These are phyloP conservation scores for Pandion haliaetus DNA, from an alignment of 2,113 vertebrate genomes.

Conservation along the genomic window DNA sequence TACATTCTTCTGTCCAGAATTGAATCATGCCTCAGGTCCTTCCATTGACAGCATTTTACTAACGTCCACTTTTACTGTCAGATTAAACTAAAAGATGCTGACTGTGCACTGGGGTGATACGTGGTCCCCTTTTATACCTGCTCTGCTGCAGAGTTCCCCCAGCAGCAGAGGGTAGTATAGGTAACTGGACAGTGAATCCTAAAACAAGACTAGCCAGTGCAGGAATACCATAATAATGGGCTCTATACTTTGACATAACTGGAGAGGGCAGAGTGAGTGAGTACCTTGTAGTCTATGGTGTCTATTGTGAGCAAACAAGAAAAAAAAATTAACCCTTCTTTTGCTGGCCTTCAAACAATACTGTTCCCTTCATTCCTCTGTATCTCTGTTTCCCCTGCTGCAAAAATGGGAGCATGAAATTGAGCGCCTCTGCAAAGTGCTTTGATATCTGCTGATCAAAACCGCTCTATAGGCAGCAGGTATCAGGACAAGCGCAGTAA, in stretches of 20 bases:
- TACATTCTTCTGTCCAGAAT: neutral
- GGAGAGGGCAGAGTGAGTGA: neutral
- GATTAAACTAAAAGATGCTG: neutral
- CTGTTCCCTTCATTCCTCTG: neutral
- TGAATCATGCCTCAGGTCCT: neutral
- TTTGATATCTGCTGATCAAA: neutral
- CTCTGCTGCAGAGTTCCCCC: neutral
- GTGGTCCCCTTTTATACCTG: neutral
- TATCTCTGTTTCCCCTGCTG: neutral
- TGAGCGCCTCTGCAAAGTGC: neutral
- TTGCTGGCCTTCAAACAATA: neutral
- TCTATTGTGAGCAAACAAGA: neutral
- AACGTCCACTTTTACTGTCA: neutral
- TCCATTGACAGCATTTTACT: neutral
- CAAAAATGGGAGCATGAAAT: neutral
- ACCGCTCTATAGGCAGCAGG: neutral
- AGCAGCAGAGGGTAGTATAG: neutral
- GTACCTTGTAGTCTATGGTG: neutral
- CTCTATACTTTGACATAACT: neutral
- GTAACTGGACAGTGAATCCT: neutral
- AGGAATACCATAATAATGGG: neutral
- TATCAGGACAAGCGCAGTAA: neutral
- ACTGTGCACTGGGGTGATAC: neutral
- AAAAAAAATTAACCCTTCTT: neutral
- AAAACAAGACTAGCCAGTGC: accelerated